Evolutionary conservation across 2,888 invertebrate genomes (phyloP), one percentile per base, ranked within the genome.

Genomic region (Cerastoderma edule): DNA sequence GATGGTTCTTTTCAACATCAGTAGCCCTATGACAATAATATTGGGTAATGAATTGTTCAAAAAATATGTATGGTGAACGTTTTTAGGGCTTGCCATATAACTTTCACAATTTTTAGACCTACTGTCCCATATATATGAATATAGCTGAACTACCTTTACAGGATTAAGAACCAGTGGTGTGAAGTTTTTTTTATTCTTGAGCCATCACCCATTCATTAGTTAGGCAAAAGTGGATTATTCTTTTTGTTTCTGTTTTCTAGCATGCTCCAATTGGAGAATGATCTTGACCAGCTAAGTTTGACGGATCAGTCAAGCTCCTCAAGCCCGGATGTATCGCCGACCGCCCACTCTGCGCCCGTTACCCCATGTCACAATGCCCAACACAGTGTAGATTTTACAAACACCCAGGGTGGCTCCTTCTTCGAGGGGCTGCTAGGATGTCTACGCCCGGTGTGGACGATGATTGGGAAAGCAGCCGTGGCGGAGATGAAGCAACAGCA

Each of bases 371-470:
- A 89, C 67, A 82, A 86, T 69, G 83, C 78, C 33, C 71, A 84
- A 19, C 80, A 80, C 79, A 86, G 88, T 53, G 87, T 91, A 19
- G 89, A 90, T 57, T 88, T 60, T 87, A 89, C 84, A 72, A 87
- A 33, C 24, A 77, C 67, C 6, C 89, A 90, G 83, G 78, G 90
- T 33, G 91, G 91, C 1, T 60, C 60, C 39, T 92, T 92, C 84
- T 90, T 92, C 63, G 92, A 91, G 80, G 97, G 97, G 0, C 94
- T 98, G 71, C 94, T 97, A 85, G 97, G 97, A 0, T 98, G 98
- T 90, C 95, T 98, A 90, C 95, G 96, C 78, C 97, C 97, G 0
- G 96, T 98, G 13, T 94, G 97, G 92, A 96, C 96, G n/a, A 95
- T 98, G 85, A 96, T 98, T 73, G 96, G 96, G 66, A 97, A 96